phyloP scores from a whole-genome alignment of 1,140 invertebrate species.

The Pantala flavescens region DNA sequence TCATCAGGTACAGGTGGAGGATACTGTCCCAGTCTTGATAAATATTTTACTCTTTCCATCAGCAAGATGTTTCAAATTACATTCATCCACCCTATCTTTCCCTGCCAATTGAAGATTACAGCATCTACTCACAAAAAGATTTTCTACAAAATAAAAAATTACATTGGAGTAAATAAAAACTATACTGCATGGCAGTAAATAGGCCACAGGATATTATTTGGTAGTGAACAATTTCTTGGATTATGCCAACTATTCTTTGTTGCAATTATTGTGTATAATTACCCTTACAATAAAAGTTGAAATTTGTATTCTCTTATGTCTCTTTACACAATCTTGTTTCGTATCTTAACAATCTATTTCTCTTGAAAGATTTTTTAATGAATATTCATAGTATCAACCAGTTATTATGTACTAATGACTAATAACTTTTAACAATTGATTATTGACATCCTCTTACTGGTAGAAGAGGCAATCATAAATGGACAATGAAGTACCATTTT shows the following conservation, averaged over 20 bases:
- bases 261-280: no score
- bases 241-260: no score
- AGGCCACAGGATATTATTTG: not conserved
- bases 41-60: not conserved
- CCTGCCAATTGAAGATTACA: no score
- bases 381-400: no score
- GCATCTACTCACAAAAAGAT: not conserved
- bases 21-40: not conserved
- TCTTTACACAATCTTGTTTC: no score
- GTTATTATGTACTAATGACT: not conserved
- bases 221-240: not conserved
- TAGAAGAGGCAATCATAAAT: not conserved
- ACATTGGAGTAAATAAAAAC: not conserved
- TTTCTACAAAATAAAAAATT: not conserved
- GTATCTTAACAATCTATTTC: no score
- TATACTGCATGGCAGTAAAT: conserved; percentile 2
- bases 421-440: not conserved
- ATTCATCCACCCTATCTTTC: no score
- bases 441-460: not conserved
- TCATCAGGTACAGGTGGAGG: conserved; percentile 3
- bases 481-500: not conserved
- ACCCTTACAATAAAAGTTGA: no score
- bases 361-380: no score
- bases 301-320: no score
- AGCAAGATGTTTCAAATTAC: no score